A percentile compares a stretch with the other conserved stretches of the same genome.
These are phyloP conservation scores for Ellobius talpinus DNA, from an alignment of 2,113 vertebrate genomes.

Conservation along the genomic window DNA sequence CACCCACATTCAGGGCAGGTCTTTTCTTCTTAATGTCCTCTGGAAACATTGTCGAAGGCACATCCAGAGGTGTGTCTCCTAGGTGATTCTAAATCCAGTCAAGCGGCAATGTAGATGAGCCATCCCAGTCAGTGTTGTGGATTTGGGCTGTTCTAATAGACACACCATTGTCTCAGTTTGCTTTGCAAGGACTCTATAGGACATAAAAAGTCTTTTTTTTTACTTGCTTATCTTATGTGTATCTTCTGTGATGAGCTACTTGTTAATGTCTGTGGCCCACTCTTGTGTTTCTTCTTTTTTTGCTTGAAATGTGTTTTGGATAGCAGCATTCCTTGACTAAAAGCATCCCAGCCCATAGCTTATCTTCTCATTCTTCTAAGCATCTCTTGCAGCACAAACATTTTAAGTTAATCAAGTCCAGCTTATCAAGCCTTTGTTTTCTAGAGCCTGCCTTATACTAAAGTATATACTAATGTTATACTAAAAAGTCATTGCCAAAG, in stretches of 20 bases:
- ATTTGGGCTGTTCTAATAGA: not conserved
- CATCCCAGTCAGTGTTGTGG: not conserved
- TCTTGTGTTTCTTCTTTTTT: not conserved
- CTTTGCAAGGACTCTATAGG: not conserved
- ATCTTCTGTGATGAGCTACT: not conserved
- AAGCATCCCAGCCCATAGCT: not conserved
- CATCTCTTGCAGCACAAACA: not conserved
- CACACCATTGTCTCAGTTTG: not conserved
- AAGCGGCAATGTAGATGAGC: not conserved
- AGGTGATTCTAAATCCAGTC: not conserved
- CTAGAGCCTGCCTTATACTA: not conserved
- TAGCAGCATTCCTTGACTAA: not conserved
- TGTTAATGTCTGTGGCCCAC: not conserved
- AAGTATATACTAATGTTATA: not conserved
- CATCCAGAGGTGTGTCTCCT: not conserved
- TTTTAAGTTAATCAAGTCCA: not conserved
- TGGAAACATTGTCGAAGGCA: not conserved
- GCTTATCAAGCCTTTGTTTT: not conserved
- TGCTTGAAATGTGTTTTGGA: not conserved
- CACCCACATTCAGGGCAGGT: not conserved
- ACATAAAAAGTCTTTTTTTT: not conserved
- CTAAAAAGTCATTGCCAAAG: not conserved
- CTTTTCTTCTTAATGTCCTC: not conserved
- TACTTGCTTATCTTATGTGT: not conserved
- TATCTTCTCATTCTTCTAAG: not conserved